A percentile compares a stretch with the other conserved stretches of the same genome.
Evolutionary conservation across 2,888 invertebrate genomes (phyloP).

Genomic region (Tetanocera ferruginea): DNA sequence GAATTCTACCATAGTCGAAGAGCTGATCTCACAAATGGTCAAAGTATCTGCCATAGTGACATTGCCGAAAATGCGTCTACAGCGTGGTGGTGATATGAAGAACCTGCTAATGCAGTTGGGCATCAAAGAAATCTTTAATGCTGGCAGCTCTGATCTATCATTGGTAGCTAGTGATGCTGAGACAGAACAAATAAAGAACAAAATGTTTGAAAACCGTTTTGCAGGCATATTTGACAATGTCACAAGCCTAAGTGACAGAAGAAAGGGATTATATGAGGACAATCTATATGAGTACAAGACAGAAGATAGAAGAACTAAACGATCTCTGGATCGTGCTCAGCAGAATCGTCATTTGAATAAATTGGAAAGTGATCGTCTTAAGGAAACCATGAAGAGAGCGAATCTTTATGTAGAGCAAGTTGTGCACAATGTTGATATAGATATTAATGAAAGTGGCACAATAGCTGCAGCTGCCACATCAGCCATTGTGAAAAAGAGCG

Average conservation of each 20-base stretch:
- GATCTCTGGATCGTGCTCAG: not conserved
- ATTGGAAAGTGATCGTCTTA: slow-evolving; percentile 75
- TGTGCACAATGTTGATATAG: slow-evolving; percentile 75
- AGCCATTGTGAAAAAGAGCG: slow-evolving; percentile 72
- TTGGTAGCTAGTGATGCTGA: slow-evolving; percentile 71
- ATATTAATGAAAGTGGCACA: slow-evolving; percentile 76
- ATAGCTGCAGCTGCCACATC: slow-evolving; percentile 77
- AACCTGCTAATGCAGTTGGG: slow-evolving; percentile 74
- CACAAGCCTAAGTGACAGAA: not conserved
- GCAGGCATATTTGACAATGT: too few relatives aligned
- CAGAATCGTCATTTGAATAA: slow-evolving; percentile 66
- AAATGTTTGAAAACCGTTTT: too few relatives aligned
- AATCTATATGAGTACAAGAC: not conserved
- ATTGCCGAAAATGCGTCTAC: slow-evolving; percentile 81
- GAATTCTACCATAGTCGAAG: slow-evolving; percentile 68
- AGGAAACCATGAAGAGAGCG: slow-evolving; percentile 64
- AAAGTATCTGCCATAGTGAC: slow-evolving; percentile 72
- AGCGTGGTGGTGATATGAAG: slow-evolving; percentile 73
- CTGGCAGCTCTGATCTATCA: slow-evolving; percentile 76
- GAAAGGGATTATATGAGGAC: too few relatives aligned
- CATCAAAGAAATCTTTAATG: slow-evolving; percentile 75
- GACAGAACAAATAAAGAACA: too few relatives aligned
- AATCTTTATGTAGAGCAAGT: slow-evolving; percentile 74
- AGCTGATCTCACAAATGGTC: slow-evolving; percentile 64
- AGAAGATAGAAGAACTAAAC: slow-evolving; percentile 22